Base-by-base conservation (phyloP, 2,797 vertebrate genomes). In the Geotria australis region DNA sequence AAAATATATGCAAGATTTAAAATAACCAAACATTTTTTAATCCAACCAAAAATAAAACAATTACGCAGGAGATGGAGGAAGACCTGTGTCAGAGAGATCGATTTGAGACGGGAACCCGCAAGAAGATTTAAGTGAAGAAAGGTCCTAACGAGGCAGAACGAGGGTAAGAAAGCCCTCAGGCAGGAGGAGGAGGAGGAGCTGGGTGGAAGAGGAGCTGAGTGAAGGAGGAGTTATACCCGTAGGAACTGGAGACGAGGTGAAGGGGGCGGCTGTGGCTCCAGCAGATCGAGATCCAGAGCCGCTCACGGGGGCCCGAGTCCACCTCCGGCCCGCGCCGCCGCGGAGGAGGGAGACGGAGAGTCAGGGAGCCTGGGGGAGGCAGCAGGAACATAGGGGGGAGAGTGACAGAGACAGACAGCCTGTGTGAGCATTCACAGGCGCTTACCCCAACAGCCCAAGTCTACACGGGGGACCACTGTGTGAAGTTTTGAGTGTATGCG, bases 231-330 rank as follows among this genome's bases (percentile, higher is more conserved):
- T 51, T 63, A 68, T 56, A 98, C 89, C 85, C 79, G 63, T 89
- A 98, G 65, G 72, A 81, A 67, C 81, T 94, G 65, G 85, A 88
- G 55, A 95, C 59, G 1, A 98, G 60, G 24, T 83, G 79, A 0
- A 76, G 68, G 1, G 79, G 60, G 2, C 60, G 73, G 55, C 73
- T 72, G 48, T 63, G 66, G 1, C 80, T 79, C 89, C 89, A 98
- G 57, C 77, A 77, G 8, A 98, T 69, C 1, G 77, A 80, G 53
- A 93, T 69, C 89, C 89, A 98, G 15, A 93, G 75, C 10, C 86
- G 75, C 62, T 98, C 88, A 67, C 81, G 93, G 48, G 86, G 65
- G 7, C 69, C 64, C 0, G 79, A 75, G 66, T 94, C 85, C 9
- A 77, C 61, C 0, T 75, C 73, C 1, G 71, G 70, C 55, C 83